Conservation (phyloP, 2,797 vertebrate genomes). For the Sylvia borin region DNA sequence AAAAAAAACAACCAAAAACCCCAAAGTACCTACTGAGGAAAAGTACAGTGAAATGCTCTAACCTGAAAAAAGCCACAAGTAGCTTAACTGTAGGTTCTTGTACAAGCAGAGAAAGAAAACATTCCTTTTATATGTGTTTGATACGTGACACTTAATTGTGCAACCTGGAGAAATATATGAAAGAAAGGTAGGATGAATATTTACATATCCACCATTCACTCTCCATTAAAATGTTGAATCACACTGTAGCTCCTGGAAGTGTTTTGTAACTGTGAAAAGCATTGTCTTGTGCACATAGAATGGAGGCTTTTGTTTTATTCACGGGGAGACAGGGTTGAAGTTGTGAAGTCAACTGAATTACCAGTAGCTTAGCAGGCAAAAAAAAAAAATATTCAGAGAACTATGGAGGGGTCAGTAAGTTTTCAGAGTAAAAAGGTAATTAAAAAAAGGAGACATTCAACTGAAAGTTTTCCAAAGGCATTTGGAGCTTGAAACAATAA, state of each 20-base stretch:
- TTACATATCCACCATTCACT: background rate
- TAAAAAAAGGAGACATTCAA: background rate
- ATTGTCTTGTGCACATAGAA: background rate
- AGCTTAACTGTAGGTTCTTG: background rate
- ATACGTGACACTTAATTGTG: background rate
- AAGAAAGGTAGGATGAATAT: background rate
- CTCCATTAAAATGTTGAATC: slow-evolving; percentile 25
- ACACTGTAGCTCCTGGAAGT: background rate
- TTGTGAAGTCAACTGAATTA: background rate
- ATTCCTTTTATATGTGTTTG: background rate
- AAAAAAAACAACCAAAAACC: background rate
- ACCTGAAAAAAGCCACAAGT: background rate
- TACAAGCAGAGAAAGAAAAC: background rate
- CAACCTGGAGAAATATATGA: background rate
- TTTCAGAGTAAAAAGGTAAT: background rate
- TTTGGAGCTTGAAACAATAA: background rate
- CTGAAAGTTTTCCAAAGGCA: background rate
- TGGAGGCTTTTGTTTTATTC: background rate
- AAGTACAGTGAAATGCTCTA: background rate
- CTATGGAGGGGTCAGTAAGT: background rate
- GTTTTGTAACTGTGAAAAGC: background rate
- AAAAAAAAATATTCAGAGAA: background rate
- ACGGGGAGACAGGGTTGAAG: background rate
- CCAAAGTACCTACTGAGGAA: background rate
- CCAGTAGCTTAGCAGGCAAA: background rate